These are phyloP conservation scores for Aphelocoma coerulescens DNA, from an alignment of 2,113 vertebrate genomes.

Conservation along the genomic window DNA sequence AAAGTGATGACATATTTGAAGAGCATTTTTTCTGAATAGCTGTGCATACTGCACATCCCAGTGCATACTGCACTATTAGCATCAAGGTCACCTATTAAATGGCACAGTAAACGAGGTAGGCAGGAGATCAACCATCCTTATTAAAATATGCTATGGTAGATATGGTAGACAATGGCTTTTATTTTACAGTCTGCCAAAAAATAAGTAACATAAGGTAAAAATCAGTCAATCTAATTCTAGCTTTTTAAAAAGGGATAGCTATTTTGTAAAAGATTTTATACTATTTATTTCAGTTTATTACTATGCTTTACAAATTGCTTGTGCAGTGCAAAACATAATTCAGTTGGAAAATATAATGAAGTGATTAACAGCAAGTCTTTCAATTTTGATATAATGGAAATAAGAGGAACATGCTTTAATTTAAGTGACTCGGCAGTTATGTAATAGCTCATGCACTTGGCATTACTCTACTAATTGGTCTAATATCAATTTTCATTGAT, in stretches of 20 bases:
- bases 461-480: background rate
- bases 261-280: background rate
- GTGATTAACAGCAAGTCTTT: background rate
- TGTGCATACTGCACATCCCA: background rate
- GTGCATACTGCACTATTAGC: background rate
- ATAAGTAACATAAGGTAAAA: background rate
- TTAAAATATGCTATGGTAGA: background rate
- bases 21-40: background rate
- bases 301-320: background rate
- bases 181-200: background rate
- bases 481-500: background rate
- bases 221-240: background rate
- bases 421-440: background rate
- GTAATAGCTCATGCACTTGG: background rate
- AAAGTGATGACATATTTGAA: background rate
- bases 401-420: background rate
- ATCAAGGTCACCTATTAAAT: background rate
- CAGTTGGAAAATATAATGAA: background rate
- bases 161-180: background rate
- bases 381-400: background rate
- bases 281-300: background rate
- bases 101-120: background rate
- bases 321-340: background rate
- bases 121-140: background rate
- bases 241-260: background rate